phyloP scores from a whole-genome alignment of 2,113 vertebrate genomes.

The Aptenodytes forsteri region DNA sequence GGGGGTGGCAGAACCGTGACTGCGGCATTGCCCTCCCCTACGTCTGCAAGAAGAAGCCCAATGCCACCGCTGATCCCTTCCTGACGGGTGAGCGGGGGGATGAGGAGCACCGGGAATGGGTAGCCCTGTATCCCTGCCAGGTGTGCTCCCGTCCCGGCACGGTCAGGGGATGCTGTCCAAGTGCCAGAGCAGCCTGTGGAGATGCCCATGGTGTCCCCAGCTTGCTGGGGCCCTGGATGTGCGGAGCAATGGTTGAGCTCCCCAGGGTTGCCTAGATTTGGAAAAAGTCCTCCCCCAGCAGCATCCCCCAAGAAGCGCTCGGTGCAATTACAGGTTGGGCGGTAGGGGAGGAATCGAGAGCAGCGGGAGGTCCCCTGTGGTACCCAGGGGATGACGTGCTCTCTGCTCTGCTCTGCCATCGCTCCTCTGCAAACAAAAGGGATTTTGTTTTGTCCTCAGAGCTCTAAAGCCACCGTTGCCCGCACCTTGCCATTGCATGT shows the following conservation, averaged over 20 bases:
- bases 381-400: not conserved
- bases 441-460: not conserved
- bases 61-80: slow-evolving; percentile 80
- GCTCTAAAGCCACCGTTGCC: not conserved
- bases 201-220: not conserved
- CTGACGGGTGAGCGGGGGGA: slow-evolving; percentile 69
- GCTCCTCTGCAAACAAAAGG: not conserved
- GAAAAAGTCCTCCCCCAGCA: not conserved
- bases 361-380: fast-evolving
- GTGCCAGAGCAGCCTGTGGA: not conserved
- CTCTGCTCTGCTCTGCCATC: not conserved
- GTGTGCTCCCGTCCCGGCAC: fast-evolving
- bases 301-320: fast-evolving
- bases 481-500: fast-evolving
- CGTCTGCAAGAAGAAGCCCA: slow-evolving; percentile 93
- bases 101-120: not conserved
- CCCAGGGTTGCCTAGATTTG: not conserved
- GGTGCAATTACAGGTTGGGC: not conserved
- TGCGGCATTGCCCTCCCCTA: slow-evolving; percentile 91
- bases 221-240: not conserved
- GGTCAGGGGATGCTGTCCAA: not conserved
- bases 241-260: not conserved
- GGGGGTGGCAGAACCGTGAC: slow-evolving; percentile 92
- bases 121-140: not conserved
- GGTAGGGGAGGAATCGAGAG: not conserved